These are phyloP conservation scores for Bufo gargarizans DNA, from an alignment of 2,113 vertebrate species.

Conservation along the genomic window DNA sequence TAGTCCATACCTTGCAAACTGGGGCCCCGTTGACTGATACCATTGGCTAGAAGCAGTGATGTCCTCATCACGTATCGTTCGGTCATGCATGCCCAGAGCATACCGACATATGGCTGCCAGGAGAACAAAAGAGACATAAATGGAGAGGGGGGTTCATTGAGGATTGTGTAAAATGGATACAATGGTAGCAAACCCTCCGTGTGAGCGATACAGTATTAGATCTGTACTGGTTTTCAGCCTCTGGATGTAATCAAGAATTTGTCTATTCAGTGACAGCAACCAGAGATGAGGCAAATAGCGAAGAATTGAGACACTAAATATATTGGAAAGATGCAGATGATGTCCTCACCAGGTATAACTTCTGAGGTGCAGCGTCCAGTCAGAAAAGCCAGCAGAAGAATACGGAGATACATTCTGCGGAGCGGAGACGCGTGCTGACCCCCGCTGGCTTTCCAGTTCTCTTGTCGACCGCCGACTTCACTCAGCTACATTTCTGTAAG, in stretches of 20 bases:
- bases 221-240: too few species aligned
- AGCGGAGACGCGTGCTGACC: constrained; percentile 42
- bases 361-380: constrained; percentile 73
- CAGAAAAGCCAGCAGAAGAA: constrained; percentile 79
- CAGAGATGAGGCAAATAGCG: background rate
- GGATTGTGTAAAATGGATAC: too few species aligned
- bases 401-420: constrained; percentile 87
- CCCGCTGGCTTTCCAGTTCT: constrained; percentile 63
- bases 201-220: too few species aligned
- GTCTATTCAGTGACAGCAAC: background rate
- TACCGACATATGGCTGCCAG: constrained; percentile 83
- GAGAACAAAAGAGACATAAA: background rate
- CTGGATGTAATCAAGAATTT: background rate
- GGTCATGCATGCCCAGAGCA: constrained; percentile 87
- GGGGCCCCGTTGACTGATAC: constrained; percentile 85
- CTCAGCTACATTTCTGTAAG: constrained; percentile 83
- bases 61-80: constrained; percentile 81
- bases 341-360: constrained; percentile 82
- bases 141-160: background rate
- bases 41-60: constrained; percentile 90
- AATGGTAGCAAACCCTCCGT: too few species aligned
- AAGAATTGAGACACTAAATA: background rate
- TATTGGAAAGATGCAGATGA: background rate
- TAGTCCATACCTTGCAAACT: constrained; percentile 79
- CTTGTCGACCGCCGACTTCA: constrained; percentile 66